These are phyloP conservation scores for Platysteira castanea DNA, from an alignment of 2,113 vertebrate genomes.

Conservation along the genomic window DNA sequence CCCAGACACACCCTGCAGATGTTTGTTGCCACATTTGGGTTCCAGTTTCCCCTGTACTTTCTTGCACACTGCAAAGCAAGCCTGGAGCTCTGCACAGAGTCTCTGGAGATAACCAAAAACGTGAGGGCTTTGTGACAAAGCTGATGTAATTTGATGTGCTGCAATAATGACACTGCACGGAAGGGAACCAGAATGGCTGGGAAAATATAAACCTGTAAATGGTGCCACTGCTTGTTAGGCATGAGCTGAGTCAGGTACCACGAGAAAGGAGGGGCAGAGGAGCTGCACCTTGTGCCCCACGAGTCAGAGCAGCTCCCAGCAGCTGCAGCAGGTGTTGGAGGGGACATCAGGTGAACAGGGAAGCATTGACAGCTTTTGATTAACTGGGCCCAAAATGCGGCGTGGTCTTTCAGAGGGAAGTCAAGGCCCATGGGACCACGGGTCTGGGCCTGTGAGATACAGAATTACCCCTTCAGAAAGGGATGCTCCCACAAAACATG, in stretches of 20 bases:
- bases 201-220: background rate
- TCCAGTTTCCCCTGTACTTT: background rate
- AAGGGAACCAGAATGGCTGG: background rate
- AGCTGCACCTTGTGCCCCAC: background rate
- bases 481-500: background rate
- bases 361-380: background rate
- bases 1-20: no score
- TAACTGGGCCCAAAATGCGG: background rate
- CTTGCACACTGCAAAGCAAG: background rate
- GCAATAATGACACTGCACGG: background rate
- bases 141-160: background rate
- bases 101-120: background rate
- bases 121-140: background rate
- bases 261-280: background rate
- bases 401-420: background rate
- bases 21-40: background rate
- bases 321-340: background rate
- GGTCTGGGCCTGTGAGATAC: background rate
- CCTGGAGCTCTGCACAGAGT: background rate
- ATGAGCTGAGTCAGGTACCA: background rate
- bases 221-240: background rate
- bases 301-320: background rate
- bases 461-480: background rate
- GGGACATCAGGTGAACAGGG: background rate
- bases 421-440: background rate